Conservation (phyloP, 2,797 vertebrate genomes). For the Microctenopoma steveboyesi region DNA sequence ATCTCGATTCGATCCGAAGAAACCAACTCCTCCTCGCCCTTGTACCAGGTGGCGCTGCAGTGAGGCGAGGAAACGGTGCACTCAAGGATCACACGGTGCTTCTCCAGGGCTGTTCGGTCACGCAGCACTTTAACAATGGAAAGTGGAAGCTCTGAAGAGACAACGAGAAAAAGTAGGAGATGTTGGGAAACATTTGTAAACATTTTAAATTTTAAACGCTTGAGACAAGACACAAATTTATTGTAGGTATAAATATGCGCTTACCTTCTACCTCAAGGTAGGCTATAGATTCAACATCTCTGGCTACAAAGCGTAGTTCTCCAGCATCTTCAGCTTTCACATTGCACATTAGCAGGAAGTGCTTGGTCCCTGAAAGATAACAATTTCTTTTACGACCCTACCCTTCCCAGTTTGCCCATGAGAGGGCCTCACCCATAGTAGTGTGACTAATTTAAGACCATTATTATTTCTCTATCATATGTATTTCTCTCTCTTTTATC, state of each 20-base stretch:
- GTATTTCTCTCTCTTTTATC: background rate
- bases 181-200: background rate
- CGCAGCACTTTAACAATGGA: conserved; percentile 91
- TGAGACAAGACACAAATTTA: background rate
- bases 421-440: too few species aligned
- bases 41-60: conserved; percentile 87
- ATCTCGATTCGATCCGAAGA: conserved; percentile 88
- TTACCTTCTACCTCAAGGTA: conserved; percentile 89
- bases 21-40: conserved; percentile 84
- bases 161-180: background rate
- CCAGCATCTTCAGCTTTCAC: conserved; percentile 87
- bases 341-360: conserved; percentile 90
- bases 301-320: conserved; percentile 87
- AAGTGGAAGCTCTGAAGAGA: conserved; percentile 79
- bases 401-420: too few species aligned
- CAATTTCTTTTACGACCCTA: background rate
- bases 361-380: conserved; percentile 84
- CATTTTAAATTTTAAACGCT: background rate
- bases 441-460: too few species aligned
- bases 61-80: conserved; percentile 89
- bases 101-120: conserved; percentile 91
- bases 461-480: too few species aligned
- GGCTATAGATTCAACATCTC: conserved; percentile 84
- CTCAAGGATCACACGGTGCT: conserved; percentile 92
- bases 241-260: background rate